Evolutionary conservation across 2,113 vertebrate genomes (phyloP), one percentile per base, ranked within the genome.

Genomic region (Datnioides undecimradiatus): DNA sequence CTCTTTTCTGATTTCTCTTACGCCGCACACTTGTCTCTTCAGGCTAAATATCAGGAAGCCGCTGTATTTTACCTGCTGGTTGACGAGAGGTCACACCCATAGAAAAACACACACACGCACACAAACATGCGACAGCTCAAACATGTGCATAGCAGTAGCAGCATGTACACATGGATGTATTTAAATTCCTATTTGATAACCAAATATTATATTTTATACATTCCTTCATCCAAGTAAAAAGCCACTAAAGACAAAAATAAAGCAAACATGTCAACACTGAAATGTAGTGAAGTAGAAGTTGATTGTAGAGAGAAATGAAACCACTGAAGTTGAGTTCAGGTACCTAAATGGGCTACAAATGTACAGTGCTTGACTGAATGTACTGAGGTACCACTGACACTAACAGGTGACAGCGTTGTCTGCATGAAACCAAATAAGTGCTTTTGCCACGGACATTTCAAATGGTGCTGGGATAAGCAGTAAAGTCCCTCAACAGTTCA

Each of bases 41-140:
- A 73, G 33, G 33, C 51, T 64, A 14, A 69, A 80, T 43, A 55
- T 41, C n/a, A 65, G 34, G 38, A 73, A 58, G 55, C 54, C 64
- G 66, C 66, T 52, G 21, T 41, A 29, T 45, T 72, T 72, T 34
- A 31, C 25, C 41, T 51, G 27, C 5, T 23, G 6, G 38, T 45
- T 65, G 27, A 23, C 5, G 43, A 19, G 13, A 27, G 57, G 11
- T 63, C 57, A 27, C 8, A 51, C n/a, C n/a, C n/a, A n/a, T n/a
- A n/a, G n/a, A n/a, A n/a, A n/a, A n/a, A n/a, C 12, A 70, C 27
- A 68, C n/a, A 68, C 25, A 55, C 71, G 33, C 46, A 16, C 45
- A 65, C 34, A 40, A 12, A 52, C 43, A 41, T 3, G 11, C 23
- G 49, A 60, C 46, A 49, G 59, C 73, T 63, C 63, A 66, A 14